These are phyloP conservation scores for Brachionus plicatilis DNA, from an alignment of 1,140 invertebrate genomes.

Conservation along the genomic window DNA sequence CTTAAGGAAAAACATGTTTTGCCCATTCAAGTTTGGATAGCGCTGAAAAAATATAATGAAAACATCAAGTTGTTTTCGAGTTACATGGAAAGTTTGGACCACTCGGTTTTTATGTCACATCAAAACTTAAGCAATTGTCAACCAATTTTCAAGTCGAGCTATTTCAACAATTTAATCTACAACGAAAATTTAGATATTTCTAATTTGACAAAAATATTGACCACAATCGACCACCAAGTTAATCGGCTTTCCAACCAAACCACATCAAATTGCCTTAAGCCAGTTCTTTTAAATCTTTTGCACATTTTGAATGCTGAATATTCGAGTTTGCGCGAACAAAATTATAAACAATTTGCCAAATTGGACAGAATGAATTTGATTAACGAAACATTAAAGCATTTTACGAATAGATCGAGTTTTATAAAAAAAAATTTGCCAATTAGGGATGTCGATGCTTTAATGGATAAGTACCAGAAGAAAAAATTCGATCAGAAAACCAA, in stretches of 20 bases:
- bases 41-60: slow-evolving; percentile 24
- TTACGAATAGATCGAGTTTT: background rate
- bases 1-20: slow-evolving; percentile 26
- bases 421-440: background rate
- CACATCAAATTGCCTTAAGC: background rate
- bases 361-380: background rate
- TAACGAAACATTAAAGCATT: background rate
- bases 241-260: background rate
- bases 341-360: background rate
- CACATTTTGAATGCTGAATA: background rate
- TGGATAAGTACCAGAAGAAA: background rate
- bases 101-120: background rate
- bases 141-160: background rate
- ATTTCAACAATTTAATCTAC: background rate
- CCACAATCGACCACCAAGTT: background rate
- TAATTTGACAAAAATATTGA: background rate
- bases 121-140: background rate
- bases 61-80: slow-evolving; percentile 5
- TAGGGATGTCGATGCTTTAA: background rate
- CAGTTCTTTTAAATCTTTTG: background rate
- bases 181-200: background rate
- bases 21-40: background rate
- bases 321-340: background rate
- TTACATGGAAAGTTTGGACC: background rate
- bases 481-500: background rate